Evolutionary conservation across 37 sponge, comb jelly and placozoan species (phyloP).

Genomic region (Dysidea cf. avara): DNA sequence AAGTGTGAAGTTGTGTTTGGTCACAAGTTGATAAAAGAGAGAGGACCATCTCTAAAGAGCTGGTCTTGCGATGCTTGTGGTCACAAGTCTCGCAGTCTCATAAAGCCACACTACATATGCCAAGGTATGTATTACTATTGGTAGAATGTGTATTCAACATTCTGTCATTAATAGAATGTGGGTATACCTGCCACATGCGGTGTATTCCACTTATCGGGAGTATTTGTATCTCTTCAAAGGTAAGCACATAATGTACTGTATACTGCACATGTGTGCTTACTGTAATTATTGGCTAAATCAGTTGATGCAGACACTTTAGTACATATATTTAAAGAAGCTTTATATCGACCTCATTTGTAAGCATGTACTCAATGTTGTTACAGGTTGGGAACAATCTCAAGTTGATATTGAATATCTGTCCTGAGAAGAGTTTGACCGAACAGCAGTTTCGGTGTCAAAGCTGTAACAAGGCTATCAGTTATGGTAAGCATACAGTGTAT

Average conservation of each 20-base stretch:
- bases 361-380: background rate
- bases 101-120: background rate
- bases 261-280: background rate
- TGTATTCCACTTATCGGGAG: slow-evolving; percentile 8
- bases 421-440: slow-evolving; percentile 75
- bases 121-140: background rate
- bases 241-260: slow-evolving; percentile 1
- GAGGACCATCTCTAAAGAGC: too few relatives aligned
- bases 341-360: background rate
- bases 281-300: background rate
- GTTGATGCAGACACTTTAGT: too few relatives aligned
- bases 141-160: background rate
- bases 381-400: too few relatives aligned
- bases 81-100: slow-evolving; percentile 13
- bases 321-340: too few relatives aligned
- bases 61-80: too few relatives aligned
- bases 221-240: slow-evolving; percentile 24
- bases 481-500: too few relatives aligned
- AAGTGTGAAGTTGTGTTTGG: too few relatives aligned
- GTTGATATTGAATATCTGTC: slow-evolving; percentile 72
- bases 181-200: slow-evolving; percentile 3
- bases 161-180: slow-evolving; percentile 11
- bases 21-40: too few relatives aligned
- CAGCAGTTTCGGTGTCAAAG: slow-evolving; percentile 89
- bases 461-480: slow-evolving; percentile 67